These are phyloP conservation scores for Todiramphus chloris DNA, from an alignment of 2,113 vertebrate species.

Conservation along the genomic window DNA sequence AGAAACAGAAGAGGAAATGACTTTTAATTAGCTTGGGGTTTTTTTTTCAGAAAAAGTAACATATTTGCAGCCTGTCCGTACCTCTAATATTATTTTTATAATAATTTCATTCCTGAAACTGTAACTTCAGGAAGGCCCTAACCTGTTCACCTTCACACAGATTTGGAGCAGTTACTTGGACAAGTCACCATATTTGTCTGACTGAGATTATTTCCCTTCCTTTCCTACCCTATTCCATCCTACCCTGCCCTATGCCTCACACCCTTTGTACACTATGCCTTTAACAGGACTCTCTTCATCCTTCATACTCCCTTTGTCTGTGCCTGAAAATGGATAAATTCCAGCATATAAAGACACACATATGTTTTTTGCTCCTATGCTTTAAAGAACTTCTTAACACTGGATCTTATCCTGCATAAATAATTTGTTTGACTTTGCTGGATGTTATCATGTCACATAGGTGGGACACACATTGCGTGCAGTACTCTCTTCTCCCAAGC, in stretches of 20 bases:
- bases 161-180: neutral
- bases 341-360: neutral
- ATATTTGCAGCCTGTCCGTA: neutral
- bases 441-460: neutral
- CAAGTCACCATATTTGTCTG: neutral
- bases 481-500: neutral
- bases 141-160: neutral
- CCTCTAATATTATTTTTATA: neutral
- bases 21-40: neutral
- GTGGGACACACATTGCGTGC: neutral
- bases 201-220: neutral
- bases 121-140: neutral
- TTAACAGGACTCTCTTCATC: neutral
- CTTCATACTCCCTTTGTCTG: neutral
- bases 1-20: conserved; percentile 6
- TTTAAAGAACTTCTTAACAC: neutral
- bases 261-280: neutral
- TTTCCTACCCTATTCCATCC: neutral
- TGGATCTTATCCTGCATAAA: neutral
- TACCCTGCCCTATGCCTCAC: neutral
- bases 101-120: neutral
- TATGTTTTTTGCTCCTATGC: neutral
- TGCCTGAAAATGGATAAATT: neutral
- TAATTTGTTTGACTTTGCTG: neutral
- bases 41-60: neutral